These are phyloP conservation scores for Phaonia tiefii DNA, from an alignment of 2,888 invertebrate species.

Conservation along the genomic window DNA sequence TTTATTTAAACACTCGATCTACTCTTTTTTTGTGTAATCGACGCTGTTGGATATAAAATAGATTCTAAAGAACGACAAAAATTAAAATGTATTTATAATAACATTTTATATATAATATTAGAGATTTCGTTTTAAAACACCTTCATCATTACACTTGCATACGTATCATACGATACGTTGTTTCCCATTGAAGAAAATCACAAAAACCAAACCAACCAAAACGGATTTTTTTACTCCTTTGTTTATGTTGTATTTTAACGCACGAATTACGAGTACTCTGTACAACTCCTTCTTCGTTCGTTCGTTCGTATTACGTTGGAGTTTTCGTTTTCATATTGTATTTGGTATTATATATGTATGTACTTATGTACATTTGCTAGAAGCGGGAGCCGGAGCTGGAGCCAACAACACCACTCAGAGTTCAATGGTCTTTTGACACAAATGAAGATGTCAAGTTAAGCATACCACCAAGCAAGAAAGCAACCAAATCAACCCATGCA, in stretches of 20 bases:
- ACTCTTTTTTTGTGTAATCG: too few relatives aligned
- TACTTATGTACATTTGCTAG: background rate
- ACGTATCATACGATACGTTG: too few relatives aligned
- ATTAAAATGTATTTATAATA: too few relatives aligned
- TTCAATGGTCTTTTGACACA: slow-evolving; percentile 80
- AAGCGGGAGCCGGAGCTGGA: too few relatives aligned
- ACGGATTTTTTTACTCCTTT: slow-evolving; percentile 34
- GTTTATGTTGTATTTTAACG: slow-evolving; percentile 43
- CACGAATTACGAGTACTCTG: slow-evolving; percentile 46
- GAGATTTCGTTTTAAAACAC: too few relatives aligned
- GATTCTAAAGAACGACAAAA: too few relatives aligned
- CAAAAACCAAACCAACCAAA: slow-evolving; percentile 18
- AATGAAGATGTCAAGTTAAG: slow-evolving; percentile 79
- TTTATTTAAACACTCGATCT: too few relatives aligned
- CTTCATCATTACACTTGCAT: slow-evolving; percentile 9
- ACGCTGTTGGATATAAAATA: too few relatives aligned
- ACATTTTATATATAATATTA: too few relatives aligned
- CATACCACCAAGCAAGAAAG: slow-evolving; percentile 48
- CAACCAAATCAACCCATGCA: too few relatives aligned
- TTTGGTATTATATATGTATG: background rate
- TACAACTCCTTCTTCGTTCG: slow-evolving; percentile 34
- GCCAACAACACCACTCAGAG: slow-evolving; percentile 68
- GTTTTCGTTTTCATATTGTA: slow-evolving; percentile 35
- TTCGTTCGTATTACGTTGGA: slow-evolving; percentile 15
- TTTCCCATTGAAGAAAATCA: slow-evolving; percentile 9